phyloP scores from a whole-genome alignment of 2,113 vertebrate species.

The Mystacornis crossleyi region DNA sequence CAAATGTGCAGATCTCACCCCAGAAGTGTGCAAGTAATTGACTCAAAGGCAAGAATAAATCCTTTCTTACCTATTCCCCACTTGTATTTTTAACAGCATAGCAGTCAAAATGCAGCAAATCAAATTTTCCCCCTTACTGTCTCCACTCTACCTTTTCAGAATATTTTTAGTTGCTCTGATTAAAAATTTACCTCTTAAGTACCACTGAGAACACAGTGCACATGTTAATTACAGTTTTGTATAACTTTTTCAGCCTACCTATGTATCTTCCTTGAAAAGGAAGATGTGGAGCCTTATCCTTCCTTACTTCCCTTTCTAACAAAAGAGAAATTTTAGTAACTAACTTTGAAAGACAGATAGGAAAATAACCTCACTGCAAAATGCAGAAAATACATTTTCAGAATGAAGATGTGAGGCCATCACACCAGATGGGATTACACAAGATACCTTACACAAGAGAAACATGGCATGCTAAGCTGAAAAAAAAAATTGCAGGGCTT shows the following conservation, averaged over 20 bases:
- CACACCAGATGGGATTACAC: background rate
- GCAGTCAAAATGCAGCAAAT: background rate
- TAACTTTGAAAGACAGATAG: background rate
- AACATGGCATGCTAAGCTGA: background rate
- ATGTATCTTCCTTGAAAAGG: background rate
- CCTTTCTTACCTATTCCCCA: background rate
- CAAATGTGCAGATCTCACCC: background rate
- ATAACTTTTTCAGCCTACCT: background rate
- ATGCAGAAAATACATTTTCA: background rate
- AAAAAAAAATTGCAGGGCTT: background rate
- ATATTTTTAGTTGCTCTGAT: conserved; percentile 57
- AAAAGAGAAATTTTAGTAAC: background rate
- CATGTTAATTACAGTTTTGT: conserved; percentile 31
- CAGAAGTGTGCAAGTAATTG: conserved; percentile 12
- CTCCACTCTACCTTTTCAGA: background rate
- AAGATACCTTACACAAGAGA: background rate
- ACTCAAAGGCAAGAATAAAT: conserved; percentile 1
- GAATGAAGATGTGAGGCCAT: background rate
- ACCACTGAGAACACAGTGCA: conserved; percentile 15
- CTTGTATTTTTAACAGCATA: background rate
- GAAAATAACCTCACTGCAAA: background rate
- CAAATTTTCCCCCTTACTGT: background rate
- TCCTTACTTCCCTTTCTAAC: background rate
- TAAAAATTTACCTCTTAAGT: conserved; percentile 62
- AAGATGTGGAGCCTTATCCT: background rate